Base-by-base conservation (phyloP, 2,888 invertebrate genomes). In the Eurytoma adleriae region DNA sequence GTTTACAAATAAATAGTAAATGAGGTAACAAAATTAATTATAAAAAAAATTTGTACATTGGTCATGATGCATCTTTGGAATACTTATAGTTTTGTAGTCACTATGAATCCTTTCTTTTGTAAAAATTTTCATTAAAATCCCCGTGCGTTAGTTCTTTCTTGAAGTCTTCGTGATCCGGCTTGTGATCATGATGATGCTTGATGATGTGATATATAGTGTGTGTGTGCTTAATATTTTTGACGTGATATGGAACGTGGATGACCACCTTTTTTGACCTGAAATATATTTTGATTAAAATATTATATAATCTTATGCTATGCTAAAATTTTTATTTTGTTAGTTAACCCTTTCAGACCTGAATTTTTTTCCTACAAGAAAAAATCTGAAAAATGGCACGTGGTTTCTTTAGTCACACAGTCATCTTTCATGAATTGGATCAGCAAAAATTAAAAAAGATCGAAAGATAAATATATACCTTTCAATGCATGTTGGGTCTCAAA, bases 151-250 rank as follows among this genome's bases (percentile, higher is more conserved):
- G 13, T 13, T 57, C 57, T 7, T 74, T 82, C 48, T 83, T 85
- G 59, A 75, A 84, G 73, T 85, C 84, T 64, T 84, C 83, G 40
- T 40, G 40, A 66, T 86, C 83, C 13, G 84, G 81, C 64, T 83
- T 81, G 20, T 78, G 68, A 54, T 90, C 89, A 85, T 92, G 92
- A 83, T 93, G 91, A 82, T 93, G 93, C 67, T 94, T 93, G 57
- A 95, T 91, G 0, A 94, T 93, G 88, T 94, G 95, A 91, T 93
- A 94, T n/a, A 95, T 92, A 0, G 94, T 95, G 87, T 95, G 95
- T 0, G 94, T 94, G 87, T 95, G 95, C 85, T 94, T 94, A 82
- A 94, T 92, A 85, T 93, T 94, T 90, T 95, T 95, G 82, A 94
- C 92, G 84, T 93, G 93, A 86, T 93, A 93, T 0, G 95, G 95